Conservation (phyloP, 2,888 invertebrate genomes). For the Caenorhabditis zanzibari region DNA sequence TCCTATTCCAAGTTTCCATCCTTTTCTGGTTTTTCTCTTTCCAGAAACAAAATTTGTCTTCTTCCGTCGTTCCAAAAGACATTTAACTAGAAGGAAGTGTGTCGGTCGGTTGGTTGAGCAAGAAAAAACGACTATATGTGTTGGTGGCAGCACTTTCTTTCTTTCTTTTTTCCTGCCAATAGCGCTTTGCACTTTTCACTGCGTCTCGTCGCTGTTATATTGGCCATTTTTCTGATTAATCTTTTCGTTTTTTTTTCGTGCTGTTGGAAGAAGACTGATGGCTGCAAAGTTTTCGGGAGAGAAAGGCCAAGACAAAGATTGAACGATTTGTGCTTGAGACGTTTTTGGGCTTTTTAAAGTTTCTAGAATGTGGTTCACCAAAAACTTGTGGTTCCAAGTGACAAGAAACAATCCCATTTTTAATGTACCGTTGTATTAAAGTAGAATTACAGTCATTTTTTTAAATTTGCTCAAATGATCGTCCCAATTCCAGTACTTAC, state of each 20-base stretch:
- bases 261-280: constrained; percentile 25
- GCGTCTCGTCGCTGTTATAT: constrained; percentile 44
- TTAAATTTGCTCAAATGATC: no score
- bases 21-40: constrained; percentile 9
- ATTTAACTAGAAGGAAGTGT: constrained; percentile 23
- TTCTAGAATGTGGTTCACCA: neutral
- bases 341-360: neutral
- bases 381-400: neutral
- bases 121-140: constrained; percentile 44
- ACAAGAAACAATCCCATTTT: no score
- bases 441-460: no score
- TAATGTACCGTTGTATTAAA: no score
- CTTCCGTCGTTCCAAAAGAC: constrained; percentile 22
- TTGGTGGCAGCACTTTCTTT: constrained; percentile 41
- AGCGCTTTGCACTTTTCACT: constrained; percentile 55
- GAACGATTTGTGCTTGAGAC: constrained; percentile 27
- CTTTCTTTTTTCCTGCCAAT: constrained; percentile 26
- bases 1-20: constrained; percentile 13
- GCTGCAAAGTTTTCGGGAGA: constrained; percentile 13
- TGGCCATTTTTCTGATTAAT: constrained; percentile 50
- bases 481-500: no score
- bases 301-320: constrained; percentile 20
- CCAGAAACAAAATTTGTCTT: neutral
- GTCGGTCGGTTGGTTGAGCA: constrained; percentile 25
- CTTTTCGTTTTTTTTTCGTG: constrained; percentile 43